Evolutionary conservation across 2,113 vertebrate species (phyloP).

Genomic region (Orientallactaga bullata): DNA sequence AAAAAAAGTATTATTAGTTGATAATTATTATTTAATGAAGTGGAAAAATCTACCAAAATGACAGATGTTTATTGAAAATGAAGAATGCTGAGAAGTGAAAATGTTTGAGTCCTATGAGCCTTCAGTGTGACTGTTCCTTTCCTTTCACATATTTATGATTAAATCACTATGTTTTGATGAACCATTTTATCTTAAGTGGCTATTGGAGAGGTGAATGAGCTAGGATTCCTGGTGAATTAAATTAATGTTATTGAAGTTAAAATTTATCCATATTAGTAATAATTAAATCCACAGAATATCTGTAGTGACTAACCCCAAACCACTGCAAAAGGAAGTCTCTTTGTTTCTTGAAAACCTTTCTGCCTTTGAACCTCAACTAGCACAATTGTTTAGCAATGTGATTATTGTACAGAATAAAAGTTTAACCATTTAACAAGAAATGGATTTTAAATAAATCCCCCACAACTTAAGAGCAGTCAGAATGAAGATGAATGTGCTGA

Average conservation of each 20-base stretch:
- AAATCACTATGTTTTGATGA: constrained; percentile 78
- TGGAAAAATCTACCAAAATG: constrained; percentile 41
- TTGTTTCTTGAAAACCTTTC: constrained; percentile 52
- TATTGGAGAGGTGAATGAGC: constrained; percentile 77
- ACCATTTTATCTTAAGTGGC: constrained; percentile 78
- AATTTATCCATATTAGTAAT: constrained; percentile 78
- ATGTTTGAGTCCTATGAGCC: constrained; percentile 33
- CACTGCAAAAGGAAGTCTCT: constrained; percentile 62
- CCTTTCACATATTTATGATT: constrained; percentile 70
- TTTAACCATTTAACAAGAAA: constrained; percentile 51
- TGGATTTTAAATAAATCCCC: constrained; percentile 35
- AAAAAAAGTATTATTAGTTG: constrained; percentile 2
- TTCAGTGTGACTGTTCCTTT: constrained; percentile 54
- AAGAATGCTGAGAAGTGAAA: constrained; percentile 30
- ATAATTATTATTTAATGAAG: constrained; percentile 65
- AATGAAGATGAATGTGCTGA: constrained; percentile 44
- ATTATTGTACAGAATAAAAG: constrained; percentile 33
- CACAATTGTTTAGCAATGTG: not conserved
- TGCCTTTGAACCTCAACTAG: constrained; percentile 43
- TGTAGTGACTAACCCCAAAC: constrained; percentile 54
- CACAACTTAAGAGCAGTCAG: not conserved
- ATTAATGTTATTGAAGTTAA: constrained; percentile 82
- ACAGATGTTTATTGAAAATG: constrained; percentile 68
- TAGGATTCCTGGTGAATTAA: constrained; percentile 75
- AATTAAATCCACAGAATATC: constrained; percentile 70